Base-by-base conservation (phyloP, 2,888 invertebrate genomes). In the Pharmacophagus antenor region DNA sequence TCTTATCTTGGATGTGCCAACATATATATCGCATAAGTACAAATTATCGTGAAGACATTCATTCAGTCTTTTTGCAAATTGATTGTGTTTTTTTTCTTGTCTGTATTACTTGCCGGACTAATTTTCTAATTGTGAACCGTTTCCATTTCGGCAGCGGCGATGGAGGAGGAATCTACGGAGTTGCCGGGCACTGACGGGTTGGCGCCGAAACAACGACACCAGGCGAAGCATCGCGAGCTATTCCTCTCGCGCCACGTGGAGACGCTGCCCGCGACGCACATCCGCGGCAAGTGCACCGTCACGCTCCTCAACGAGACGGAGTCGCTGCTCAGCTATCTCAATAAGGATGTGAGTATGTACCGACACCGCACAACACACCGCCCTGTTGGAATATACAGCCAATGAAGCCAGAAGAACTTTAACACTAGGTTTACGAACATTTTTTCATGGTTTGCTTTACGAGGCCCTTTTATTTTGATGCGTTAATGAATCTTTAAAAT, bases 281-380 rank as follows among this genome's bases (percentile, higher is more conserved):
- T 99, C 78, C 94, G 99, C 82, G 99, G 99, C 88, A 99, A 99
- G 93, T 99, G 99, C 92, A 96, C 97, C 73, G 99, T 99, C 75
- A 99, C 99, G 71, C 93, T 99, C 76, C 95, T 99, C 91, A 99
- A 99, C 92, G 99, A 99, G 93, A 98, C 99, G 61, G 99, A 99
- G 92, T 97, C 98, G 71, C 93, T 98, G 78, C 93, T 95, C 82
- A 97, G 97, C 87, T 99, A 99, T 93, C 94, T 99, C 84, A 96
- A 97, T 92, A 98, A 97, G 93, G 97, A 97, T 91, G 96, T 95
- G 92, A 93, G 94, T 93, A 89, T 92, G 90, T 90, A 90, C 88
- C 86, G 61, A 62, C 56, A 62, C 23, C 48, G 18, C 48, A 17
- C 18, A 17, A n/a, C 23, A 27, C 22, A 37, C 51, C 17, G 42